phyloP scores from a whole-genome alignment of 2,888 invertebrate species.

The Rhamphomyia laevipes region DNA sequence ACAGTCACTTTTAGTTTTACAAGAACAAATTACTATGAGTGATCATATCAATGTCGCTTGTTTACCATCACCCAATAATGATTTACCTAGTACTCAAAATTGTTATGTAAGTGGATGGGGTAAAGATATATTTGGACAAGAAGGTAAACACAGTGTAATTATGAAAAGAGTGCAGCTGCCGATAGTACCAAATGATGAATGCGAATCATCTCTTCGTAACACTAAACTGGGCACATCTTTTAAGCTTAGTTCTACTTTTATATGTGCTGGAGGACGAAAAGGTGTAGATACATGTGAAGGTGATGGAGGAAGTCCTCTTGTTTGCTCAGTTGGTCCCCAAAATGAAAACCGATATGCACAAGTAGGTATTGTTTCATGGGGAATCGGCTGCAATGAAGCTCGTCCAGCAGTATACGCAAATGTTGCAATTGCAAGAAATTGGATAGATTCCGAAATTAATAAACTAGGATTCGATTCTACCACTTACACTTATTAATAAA shows the following conservation, averaged over 20 bases:
- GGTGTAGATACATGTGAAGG: conserved; percentile 71
- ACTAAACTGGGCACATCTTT: conserved; percentile 58
- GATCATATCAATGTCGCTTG: conserved; percentile 63
- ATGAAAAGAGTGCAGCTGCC: conserved; percentile 62
- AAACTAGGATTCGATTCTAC: conserved; percentile 38
- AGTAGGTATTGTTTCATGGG: conserved; percentile 77
- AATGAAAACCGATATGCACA: conserved; percentile 54
- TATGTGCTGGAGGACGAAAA: conserved; percentile 66
- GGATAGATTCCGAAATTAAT: conserved; percentile 57
- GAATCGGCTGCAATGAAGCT: conserved; percentile 66
- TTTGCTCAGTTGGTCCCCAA: conserved; percentile 46
- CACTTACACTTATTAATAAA: conserved; percentile 19
- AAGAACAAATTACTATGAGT: conserved; percentile 42
- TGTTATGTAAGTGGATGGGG: conserved; percentile 76
- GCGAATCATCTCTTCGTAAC: conserved; percentile 46
- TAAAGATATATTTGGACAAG: conserved; percentile 53
- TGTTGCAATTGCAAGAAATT: conserved; percentile 52
- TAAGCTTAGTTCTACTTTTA: conserved; percentile 54
- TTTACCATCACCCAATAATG: conserved; percentile 47
- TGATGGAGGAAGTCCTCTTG: conserved; percentile 68
- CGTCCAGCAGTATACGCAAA: conserved; percentile 73
- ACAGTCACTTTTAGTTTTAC: conserved; percentile 49
- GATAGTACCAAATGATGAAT: conserved; percentile 47
- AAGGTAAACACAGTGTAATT: conserved; percentile 55
- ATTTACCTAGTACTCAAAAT: conserved; percentile 40